A percentile compares a stretch with the other conserved stretches of the same genome.
Conservation (phyloP, 2,888 invertebrate genomes). For the Sphaerophoria taeniata region DNA sequence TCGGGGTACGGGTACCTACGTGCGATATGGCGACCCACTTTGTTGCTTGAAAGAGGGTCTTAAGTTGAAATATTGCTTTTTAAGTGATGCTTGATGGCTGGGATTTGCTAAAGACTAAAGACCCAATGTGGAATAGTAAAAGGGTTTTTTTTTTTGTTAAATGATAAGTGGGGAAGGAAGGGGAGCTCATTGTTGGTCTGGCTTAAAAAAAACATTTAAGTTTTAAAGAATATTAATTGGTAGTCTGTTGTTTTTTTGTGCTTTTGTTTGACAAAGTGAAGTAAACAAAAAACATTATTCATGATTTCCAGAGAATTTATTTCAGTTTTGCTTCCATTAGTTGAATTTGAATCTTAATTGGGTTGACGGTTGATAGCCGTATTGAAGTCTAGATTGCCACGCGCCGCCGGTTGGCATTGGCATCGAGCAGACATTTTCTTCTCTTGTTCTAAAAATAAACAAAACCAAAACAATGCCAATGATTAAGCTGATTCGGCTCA, state of each 20-base stretch:
- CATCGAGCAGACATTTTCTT: background rate
- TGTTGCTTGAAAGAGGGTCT: background rate
- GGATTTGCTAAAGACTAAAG: conserved; percentile 5
- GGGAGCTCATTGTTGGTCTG: no score
- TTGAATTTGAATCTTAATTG: conserved; percentile 14
- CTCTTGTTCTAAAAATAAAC: no score
- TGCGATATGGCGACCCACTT: background rate
- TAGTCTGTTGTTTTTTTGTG: no score
- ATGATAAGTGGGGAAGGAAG: background rate
- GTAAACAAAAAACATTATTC: conserved; percentile 7
- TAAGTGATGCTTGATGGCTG: conserved; percentile 50
- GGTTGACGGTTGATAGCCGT: background rate
- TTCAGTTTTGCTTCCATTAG: conserved; percentile 9
- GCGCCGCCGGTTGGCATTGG: background rate
- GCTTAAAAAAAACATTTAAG: background rate
- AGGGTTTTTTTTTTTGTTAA: background rate
- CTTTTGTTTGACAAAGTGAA: no score
- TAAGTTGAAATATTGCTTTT: conserved; percentile 49
- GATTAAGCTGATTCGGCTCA: no score
- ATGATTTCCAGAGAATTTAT: conserved; percentile 7
- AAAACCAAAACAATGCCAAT: no score
- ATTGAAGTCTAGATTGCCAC: background rate
- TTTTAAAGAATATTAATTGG: background rate
- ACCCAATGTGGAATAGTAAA: conserved; percentile 13
- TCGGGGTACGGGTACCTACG: background rate